A percentile compares a stretch with the other conserved stretches of the same genome.
Conservation (phyloP, 2,888 invertebrate species). For the Dryobota labecula region DNA sequence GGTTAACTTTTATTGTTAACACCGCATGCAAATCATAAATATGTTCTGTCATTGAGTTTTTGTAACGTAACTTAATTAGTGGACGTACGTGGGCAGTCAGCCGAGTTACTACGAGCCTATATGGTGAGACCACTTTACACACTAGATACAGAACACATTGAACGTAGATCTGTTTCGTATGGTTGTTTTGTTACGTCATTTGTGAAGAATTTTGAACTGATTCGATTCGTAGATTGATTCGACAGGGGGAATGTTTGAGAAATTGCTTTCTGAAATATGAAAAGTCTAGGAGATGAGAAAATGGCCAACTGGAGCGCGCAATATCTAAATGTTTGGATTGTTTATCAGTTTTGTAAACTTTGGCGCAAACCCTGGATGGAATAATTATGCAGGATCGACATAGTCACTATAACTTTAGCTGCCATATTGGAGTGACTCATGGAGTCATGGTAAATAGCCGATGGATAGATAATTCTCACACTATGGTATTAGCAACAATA, state of each 20-base stretch:
- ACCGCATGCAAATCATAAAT: constrained; percentile 81
- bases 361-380: background rate
- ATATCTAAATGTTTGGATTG: background rate
- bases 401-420: constrained; percentile 1
- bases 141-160: constrained; percentile 39
- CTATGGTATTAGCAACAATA: constrained; percentile 8
- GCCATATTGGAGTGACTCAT: background rate
- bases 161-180: constrained; percentile 42
- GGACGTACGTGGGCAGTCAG: constrained; percentile 70
- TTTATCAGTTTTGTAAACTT: background rate
- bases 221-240: background rate
- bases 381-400: background rate
- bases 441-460: background rate
- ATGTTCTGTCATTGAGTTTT: constrained; percentile 81
- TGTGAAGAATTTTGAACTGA: constrained; percentile 22
- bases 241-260: background rate
- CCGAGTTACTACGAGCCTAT: constrained; percentile 60
- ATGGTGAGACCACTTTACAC: constrained; percentile 57
- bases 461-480: constrained; percentile 24
- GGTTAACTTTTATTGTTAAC: constrained; percentile 72
- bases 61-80: constrained; percentile 75
- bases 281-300: background rate
- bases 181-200: constrained; percentile 32
- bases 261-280: background rate
- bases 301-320: background rate